Conservation (phyloP, 1,140 invertebrate species). For the Anoplolepis gracilipes region DNA sequence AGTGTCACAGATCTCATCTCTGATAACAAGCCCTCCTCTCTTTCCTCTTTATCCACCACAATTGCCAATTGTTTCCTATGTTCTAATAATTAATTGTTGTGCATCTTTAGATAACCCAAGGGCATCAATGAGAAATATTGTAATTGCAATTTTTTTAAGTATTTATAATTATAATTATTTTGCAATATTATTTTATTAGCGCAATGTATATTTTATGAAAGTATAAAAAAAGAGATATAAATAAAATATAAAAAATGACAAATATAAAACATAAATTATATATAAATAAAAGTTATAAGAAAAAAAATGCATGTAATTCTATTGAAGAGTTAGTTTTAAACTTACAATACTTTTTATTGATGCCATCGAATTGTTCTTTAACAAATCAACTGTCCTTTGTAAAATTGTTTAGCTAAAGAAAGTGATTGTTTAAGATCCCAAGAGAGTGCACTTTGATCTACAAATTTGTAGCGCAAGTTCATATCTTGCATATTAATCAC, state of each 20-base stretch:
- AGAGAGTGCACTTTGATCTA: not conserved
- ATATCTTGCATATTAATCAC: not conserved
- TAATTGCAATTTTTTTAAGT: not conserved
- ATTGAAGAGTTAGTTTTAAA: constrained; percentile 1
- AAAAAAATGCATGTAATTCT: not conserved
- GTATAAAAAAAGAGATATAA: not conserved
- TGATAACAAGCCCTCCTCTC: constrained; percentile 78
- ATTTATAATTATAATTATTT: constrained; percentile 41
- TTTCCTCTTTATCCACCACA: constrained; percentile 82
- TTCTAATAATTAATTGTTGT: constrained; percentile 79
- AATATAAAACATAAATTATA: not conserved
- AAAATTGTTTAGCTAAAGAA: constrained; percentile 5
- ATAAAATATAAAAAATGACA: not conserved
- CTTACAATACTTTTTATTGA: constrained; percentile 26
- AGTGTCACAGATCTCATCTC: constrained; percentile 75
- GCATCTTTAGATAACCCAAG: constrained; percentile 54
- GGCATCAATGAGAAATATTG: constrained; percentile 30
- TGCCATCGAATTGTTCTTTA: constrained; percentile 5
- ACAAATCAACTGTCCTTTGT: not conserved
- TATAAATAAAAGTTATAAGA: not conserved
- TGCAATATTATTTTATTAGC: constrained; percentile 1
- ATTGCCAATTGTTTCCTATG: constrained; percentile 85
- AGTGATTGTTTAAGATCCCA: not conserved
- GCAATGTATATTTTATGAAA: not conserved
- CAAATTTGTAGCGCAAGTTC: constrained; percentile 20